Base-by-base conservation (phyloP, 2,888 invertebrate species). In the Amphimallon solstitiale region DNA sequence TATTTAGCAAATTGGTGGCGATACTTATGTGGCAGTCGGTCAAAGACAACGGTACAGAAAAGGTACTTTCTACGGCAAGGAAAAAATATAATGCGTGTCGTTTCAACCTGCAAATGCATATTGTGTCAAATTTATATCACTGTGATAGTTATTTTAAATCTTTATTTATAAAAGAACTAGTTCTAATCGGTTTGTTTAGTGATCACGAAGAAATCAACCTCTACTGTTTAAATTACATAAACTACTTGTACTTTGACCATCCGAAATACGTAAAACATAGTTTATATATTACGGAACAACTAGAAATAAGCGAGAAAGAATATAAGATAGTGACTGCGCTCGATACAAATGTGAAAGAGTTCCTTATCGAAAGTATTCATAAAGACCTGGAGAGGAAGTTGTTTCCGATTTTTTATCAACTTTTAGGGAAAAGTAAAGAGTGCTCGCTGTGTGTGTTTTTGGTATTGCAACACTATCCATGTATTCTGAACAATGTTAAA, bases 381-480 rank as follows among this genome's bases (percentile, higher is more conserved):
- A 60, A 49, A n/a, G 54, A 48, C 29, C 5, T 64, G 15, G 37
- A 61, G 7, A 35, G 12, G 37, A 65, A 60, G 17, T 37, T 64
- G 12, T 64, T 62, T 40, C 56, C 45, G 15, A 15, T 64, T 10
- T 37, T 56, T 2, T 17, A 63, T 7, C 17, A 46, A 14, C 37
- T 70, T 15, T 29, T 67, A 17, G 56, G 17, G 7, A 49, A 65
- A 23, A 68, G 61, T 10, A 56, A 66, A 34, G 60, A 64, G 12
- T 68, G 65, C 19, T 56, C 65, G 5, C 38, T 73, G n/a, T 66
- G 68, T 17, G 63, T 78, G 34, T 77, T 80, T 52, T 43, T 78
- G 10, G 67, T 80, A 21, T 67, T 79, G 35, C 73, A 75, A 43
- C 78, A 76, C 69, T 80, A 79, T 67, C 78, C 79, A 3, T 78